Evolutionary conservation across 2,888 invertebrate genomes (phyloP).

Genomic region (Hypomecis punctinalis): DNA sequence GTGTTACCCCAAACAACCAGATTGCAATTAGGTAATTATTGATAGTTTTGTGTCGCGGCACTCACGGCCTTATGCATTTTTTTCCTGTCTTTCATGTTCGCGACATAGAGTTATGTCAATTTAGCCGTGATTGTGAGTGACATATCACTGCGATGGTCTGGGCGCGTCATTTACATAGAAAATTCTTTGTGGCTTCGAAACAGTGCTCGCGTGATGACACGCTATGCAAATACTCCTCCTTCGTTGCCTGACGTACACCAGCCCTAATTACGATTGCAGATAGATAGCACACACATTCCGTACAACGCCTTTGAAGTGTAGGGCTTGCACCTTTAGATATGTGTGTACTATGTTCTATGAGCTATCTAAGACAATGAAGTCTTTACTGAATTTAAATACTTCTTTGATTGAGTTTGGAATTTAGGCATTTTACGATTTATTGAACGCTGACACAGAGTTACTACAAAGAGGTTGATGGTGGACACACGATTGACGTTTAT

Average conservation of each 20-base stretch:
- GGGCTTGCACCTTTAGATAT: constrained; percentile 19
- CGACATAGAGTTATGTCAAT: constrained; percentile 11
- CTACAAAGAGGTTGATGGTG: no score
- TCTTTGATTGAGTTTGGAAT: no score
- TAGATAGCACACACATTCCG: constrained; percentile 37
- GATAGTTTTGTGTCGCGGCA: no score
- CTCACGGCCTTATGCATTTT: no score
- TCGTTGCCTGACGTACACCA: constrained; percentile 36
- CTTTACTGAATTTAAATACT: background rate
- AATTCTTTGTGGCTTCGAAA: constrained; percentile 43
- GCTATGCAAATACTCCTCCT: constrained; percentile 57
- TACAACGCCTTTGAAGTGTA: constrained; percentile 27
- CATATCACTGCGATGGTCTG: constrained; percentile 23
- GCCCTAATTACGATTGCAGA: constrained; percentile 45
- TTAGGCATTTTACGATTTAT: no score
- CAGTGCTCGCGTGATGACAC: constrained; percentile 55
- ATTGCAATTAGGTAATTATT: no score
- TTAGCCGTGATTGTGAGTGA: constrained; percentile 23
- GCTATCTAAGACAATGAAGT: background rate
- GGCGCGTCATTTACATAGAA: constrained; percentile 39
- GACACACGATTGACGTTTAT: no score
- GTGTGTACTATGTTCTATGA: background rate
- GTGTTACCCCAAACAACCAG: no score
- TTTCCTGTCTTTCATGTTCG: no score
- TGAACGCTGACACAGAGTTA: no score